These are phyloP conservation scores for Rhaphigaster nebulosa DNA, from an alignment of 2,888 invertebrate species.

Conservation along the genomic window DNA sequence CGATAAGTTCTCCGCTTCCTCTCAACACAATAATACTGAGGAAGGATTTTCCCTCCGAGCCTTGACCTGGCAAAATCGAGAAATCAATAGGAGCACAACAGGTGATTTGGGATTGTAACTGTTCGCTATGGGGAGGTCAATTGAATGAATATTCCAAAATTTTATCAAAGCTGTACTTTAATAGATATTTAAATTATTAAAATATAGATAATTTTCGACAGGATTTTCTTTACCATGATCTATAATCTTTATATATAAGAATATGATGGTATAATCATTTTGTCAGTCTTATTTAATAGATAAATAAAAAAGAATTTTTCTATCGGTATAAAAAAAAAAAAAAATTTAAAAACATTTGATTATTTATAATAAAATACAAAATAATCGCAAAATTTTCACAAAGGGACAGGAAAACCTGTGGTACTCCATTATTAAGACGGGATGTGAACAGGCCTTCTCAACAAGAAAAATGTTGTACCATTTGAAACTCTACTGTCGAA, in stretches of 20 bases:
- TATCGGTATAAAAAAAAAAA: too few relatives aligned
- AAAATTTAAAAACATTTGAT: too few relatives aligned
- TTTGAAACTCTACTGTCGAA: neutral
- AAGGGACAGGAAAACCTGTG: neutral
- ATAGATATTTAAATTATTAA: neutral
- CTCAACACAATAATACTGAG: neutral
- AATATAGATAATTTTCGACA: too few relatives aligned
- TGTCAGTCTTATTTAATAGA: too few relatives aligned
- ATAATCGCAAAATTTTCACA: neutral
- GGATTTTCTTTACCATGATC: neutral
- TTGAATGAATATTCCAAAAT: neutral
- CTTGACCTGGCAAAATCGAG: slow-evolving; percentile 44
- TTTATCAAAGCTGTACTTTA: neutral
- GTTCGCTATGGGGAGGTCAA: neutral
- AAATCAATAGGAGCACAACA: slow-evolving; percentile 47
- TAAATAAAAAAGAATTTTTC: too few relatives aligned
- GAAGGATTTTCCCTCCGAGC: slow-evolving; percentile 29
- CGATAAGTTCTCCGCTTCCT: slow-evolving; percentile 14
- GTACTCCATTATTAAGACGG: neutral
- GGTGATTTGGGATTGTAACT: slow-evolving; percentile 44
- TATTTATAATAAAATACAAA: neutral
- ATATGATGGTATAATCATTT: too few relatives aligned
- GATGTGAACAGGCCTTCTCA: neutral
- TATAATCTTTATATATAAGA: neutral
- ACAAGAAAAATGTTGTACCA: neutral